Base-by-base conservation (phyloP, 2,797 vertebrate genomes). In the Pyrocephalus nanus region DNA sequence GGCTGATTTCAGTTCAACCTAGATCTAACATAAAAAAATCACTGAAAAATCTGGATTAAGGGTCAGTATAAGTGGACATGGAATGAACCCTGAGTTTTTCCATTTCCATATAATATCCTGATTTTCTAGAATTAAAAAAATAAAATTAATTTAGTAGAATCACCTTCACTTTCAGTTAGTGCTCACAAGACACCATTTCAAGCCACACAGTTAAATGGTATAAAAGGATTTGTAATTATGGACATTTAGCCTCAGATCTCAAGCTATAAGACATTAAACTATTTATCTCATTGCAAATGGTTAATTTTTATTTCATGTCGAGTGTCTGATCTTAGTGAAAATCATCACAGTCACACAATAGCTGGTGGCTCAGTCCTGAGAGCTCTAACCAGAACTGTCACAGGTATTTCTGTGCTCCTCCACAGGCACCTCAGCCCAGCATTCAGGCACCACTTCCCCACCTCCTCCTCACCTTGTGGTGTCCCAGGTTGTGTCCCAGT, bases 311-410 rank as follows among this genome's bases (percentile, higher is more conserved):
- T 60, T 71, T 91, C 40, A 16, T 18, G 12, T 10, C 34, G 21
- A 3, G 13, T 22, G 15, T 54, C 47, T 69, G 54, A 65, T 67
- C 30, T 9, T 57, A 23, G 26, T 11, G 36, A 45, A 30, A 82
- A 65, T 32, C 3, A 2, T 57, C 0, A 0, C 67, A 36, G 61
- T 25, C 65, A 25, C 40, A 10, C 30, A 66, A 38, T 8, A 22
- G 22, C 83, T 76, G 11, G 11, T 0, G 0, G 45, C 61, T 93
- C 42, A 2, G 1, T 36, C 78, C 57, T 4, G 0, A 74, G 22
- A 14, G 15, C 72, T 86, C 43, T 50, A 36, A 80, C 15, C n/a
- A 26, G 79, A 50, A 50, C 65, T 72, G 74, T 8, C 67, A 50
- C 57, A 53, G 89, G 23, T 8, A 50, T 47, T 95, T 87, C 8